These are phyloP conservation scores for Pseudococcus jackbeardsleyi DNA, from an alignment of 2,888 invertebrate species.

Conservation along the genomic window DNA sequence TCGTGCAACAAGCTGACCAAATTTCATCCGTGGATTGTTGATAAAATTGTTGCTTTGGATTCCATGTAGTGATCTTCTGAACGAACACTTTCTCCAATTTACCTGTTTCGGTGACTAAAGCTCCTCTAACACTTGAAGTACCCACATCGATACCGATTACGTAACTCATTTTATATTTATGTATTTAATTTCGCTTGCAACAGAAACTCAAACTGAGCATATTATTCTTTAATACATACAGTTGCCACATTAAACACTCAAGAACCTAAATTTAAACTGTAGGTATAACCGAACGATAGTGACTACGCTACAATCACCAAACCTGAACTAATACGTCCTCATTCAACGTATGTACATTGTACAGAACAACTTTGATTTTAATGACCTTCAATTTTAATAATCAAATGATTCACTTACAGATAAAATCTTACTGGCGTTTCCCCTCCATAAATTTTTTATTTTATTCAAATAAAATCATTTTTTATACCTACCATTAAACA, in stretches of 20 bases:
- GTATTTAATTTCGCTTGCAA: neutral
- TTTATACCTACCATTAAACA: too few relatives aligned
- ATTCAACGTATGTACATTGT: too few relatives aligned
- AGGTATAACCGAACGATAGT: too few relatives aligned
- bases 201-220: neutral
- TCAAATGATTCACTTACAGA: too few relatives aligned
- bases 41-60: slow-evolving; percentile 82
- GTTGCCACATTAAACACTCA: neutral
- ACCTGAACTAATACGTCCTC: too few relatives aligned
- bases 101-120: slow-evolving; percentile 80
- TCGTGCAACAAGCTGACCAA: slow-evolving; percentile 82
- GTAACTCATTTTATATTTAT: slow-evolving; percentile 49
- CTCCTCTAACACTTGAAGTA: slow-evolving; percentile 90
- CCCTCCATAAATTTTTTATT: too few relatives aligned
- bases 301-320: too few relatives aligned
- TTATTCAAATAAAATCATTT: too few relatives aligned
- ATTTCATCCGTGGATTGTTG: slow-evolving; percentile 93
- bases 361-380: too few relatives aligned
- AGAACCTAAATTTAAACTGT: too few relatives aligned
- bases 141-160: slow-evolving; percentile 91
- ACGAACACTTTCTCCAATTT: slow-evolving; percentile 77
- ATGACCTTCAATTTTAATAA: too few relatives aligned
- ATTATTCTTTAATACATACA: neutral
- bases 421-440: too few relatives aligned
- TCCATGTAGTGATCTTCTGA: slow-evolving; percentile 81